Evolutionary conservation across 2,797 vertebrate species (phyloP).

Genomic region (Cirrhinus molitorella): DNA sequence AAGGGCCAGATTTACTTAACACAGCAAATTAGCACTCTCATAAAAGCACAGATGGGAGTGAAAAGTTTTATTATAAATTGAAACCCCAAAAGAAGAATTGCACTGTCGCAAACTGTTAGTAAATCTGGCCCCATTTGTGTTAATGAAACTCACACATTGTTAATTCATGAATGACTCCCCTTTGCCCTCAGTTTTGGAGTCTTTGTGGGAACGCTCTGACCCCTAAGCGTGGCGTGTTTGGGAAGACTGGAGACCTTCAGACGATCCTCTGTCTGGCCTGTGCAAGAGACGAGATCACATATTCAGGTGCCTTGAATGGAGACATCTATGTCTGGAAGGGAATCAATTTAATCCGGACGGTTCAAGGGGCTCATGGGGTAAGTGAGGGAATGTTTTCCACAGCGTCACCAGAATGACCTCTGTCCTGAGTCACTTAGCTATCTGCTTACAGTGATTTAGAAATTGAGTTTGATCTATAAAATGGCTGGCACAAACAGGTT

Average conservation of each 20-base stretch:
- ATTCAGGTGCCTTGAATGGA: conserved; percentile 96
- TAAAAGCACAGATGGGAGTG: not conserved
- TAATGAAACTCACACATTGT: not conserved
- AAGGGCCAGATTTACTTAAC: not conserved
- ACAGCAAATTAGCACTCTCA: not conserved
- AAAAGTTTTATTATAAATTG: not conserved
- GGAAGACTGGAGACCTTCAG: conserved; percentile 97
- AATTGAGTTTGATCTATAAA: not conserved
- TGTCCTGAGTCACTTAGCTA: not conserved
- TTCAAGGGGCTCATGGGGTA: conserved; percentile 96
- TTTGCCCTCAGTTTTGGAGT: conserved; percentile 91
- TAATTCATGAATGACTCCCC: not conserved
- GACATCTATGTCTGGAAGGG: conserved; percentile 99
- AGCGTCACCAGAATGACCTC: not conserved
- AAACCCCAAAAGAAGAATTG: not conserved
- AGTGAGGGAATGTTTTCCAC: conserved; percentile 64
- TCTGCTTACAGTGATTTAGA: conserved; percentile 4
- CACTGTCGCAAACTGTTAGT: not conserved
- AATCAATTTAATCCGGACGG: conserved; percentile 91
- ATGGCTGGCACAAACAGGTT: not conserved
- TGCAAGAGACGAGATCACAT: conserved; percentile 94
- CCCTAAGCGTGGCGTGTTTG: conserved; percentile 96
- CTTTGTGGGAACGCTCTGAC: conserved; percentile 97
- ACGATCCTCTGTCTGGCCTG: conserved; percentile 98
- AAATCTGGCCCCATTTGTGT: not conserved